Evolutionary conservation across 2,888 invertebrate genomes (phyloP), one percentile per base, ranked within the genome.

Genomic region (Scaptomyza caliginosa): DNA sequence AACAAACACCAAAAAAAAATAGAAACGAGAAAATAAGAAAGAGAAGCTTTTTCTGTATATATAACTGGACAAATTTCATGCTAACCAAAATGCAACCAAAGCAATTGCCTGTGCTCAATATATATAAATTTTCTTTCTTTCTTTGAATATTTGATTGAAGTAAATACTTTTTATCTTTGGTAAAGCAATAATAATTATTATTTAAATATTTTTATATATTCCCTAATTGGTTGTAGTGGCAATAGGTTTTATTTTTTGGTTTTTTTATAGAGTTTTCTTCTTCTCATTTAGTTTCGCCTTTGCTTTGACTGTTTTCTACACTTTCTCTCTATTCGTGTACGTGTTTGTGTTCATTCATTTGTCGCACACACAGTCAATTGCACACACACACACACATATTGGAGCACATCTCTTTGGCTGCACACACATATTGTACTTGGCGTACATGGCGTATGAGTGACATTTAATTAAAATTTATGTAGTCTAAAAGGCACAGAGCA

Each of bases 391-490:
- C 26, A 50, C 38, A 39, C 55, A 49, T 51, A 50, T n/a, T n/a
- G n/a, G n/a, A n/a, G n/a, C 17, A 24, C 40, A 42, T 43, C 51
- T 24, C 56, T 46, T 26, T 43, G 36, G 39, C 38, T 49, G 50
- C 23, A 21, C 46, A 42, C 54, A 42, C 50, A 67, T 57, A 62
- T 70, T 85, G 84, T 64, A 55, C 72, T 67, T 87, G 86, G 86
- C 89, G 81, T 80, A 75, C 77, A 72, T 90, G 88, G 86, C 89
- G 88, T 90, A 89, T 90, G 89, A 89, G 89, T 89, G 89, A 89
- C 89, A 90, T 90, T 89, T 89, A 89, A 89, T 89, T 89, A 89
- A 89, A 89, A 90, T 90, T 89, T 89, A 89, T 89, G 88, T 77
- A 89, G 84, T 88, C 76, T 74, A 77, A 79, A 88, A 74, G 73